Evolutionary conservation across 2,888 invertebrate species (phyloP), one percentile per base, ranked within the genome.

Genomic region (Idaea straminata): DNA sequence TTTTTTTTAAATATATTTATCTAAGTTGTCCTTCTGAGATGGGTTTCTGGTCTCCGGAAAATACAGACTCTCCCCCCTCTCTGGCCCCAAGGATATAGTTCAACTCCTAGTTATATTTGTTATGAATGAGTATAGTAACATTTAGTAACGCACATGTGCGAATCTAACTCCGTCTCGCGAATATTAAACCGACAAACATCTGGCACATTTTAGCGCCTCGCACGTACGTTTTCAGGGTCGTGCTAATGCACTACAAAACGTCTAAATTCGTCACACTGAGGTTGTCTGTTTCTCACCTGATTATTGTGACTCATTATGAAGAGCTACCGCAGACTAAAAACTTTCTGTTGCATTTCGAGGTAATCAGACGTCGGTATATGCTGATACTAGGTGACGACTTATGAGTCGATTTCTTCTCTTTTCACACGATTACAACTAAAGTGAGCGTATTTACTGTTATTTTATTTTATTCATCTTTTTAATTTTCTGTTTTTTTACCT

Each of bases 161-260:
- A 57, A 57, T 34, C 34, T 16, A 25, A 15, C 62, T 59, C 35
- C 25, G 38, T 57, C 57, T 59, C 58, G 35, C 61, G 13, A 57
- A 47, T 34, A 59, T 36, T 25, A 63, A 61, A 47, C 47, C 47
- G 13, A 35, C 60, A 35, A 57, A 62, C 57, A 67, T 58, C 61
- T 65, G 69, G 62, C n/a, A 57, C 75, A 74, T 77, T 74, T 76
- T 74, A 77, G 70, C 67, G 66, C 66, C 66, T 64, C 64, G 61
- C 63, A 62, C 62, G 67, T 68, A 68, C 66, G 69, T 69, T 68
- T 74, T 78, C 78, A 78, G 73, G 79, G 77, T 72, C 77, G 76
- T 77, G 74, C 76, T 72, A 79, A 77, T 74, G 67, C 79, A 77
- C 59, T 59, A 34, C 72, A 76, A 76, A 79, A 73, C 70, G 66